phyloP scores from a whole-genome alignment of 2,113 vertebrate genomes.

The Pterocles orientalis region DNA sequence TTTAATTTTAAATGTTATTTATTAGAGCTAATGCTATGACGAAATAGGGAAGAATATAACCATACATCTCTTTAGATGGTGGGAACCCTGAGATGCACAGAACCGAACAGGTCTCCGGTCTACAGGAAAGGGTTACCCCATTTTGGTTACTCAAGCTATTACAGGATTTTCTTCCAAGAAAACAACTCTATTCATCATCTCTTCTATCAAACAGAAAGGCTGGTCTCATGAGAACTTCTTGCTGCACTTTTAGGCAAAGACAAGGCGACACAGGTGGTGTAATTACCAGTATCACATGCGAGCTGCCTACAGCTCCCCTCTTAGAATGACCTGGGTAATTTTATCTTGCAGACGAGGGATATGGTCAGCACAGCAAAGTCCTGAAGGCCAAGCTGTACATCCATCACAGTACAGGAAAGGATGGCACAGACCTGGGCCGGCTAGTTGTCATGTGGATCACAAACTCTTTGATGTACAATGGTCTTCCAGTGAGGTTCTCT shows the following conservation, averaged over 20 bases:
- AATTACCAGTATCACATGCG: background rate
- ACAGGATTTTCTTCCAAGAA: background rate
- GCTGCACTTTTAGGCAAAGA: background rate
- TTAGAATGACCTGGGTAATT: background rate
- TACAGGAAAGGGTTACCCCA: background rate
- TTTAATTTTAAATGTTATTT: background rate
- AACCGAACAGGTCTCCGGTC: background rate
- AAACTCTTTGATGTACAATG: fast-evolving
- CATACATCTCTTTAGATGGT: background rate
- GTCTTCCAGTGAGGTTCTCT: background rate
- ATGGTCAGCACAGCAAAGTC: background rate
- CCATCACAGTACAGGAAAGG: background rate
- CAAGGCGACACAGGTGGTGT: background rate
- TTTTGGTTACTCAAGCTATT: background rate
- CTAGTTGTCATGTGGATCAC: background rate
- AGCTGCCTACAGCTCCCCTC: background rate
- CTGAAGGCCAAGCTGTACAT: background rate
- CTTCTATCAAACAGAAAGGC: background rate
- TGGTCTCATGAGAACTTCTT: background rate
- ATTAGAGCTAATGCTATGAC: background rate
- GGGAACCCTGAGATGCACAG: background rate
- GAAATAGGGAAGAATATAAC: background rate
- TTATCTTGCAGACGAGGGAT: background rate
- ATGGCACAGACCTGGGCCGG: background rate
- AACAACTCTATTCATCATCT: fast-evolving